Base-by-base conservation (phyloP, 2,888 invertebrate species). In the Nomada fucata region DNA sequence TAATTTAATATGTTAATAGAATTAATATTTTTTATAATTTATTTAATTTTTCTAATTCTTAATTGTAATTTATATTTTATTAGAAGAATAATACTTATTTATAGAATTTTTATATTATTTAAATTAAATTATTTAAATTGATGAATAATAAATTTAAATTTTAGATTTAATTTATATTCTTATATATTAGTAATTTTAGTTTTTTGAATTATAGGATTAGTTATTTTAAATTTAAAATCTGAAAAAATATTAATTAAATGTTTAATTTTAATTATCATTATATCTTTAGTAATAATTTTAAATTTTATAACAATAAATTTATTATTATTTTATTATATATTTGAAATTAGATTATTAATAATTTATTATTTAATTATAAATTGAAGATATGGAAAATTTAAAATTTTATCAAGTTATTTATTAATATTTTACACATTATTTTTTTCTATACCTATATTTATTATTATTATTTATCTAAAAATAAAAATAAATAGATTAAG, bases 401-500 rank as follows among this genome's bases (percentile, higher is more conserved):
- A 57, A 13, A 15, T 47, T 47, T 47, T 26, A n/a, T 2, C 13
- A 9, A 11, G n/a, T 1, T 57, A 26, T 57, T 23, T 57, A 53
- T 57, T 53, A 29, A 26, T 57, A 57, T 57, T 57, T 26, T 57
- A 57, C 29, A 57, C 57, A 13, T 26, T 57, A 26, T 23, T 57
- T 23, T 20, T 26, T 57, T 57, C 57, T 29, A 29, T 57, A 29
- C 57, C 57, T 57, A n/a, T 57, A 57, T 57, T 57, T n/a, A 57
- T 57, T 20, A 57, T 57, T 57, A 57, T 57, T 20, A 3, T 57
- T 10, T 23, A 57, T 57, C 26, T 57, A 13, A n/a, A 53, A n/a
- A 26, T 26, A n/a, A 26, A 26, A 10, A 13, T 57, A 26, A 9
- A 11, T 23, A 26, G 1, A 10, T 26, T 57, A 57, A 57, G n/a